phyloP scores from a whole-genome alignment of 1,140 invertebrate species.

The Chironomus striatipennis region DNA sequence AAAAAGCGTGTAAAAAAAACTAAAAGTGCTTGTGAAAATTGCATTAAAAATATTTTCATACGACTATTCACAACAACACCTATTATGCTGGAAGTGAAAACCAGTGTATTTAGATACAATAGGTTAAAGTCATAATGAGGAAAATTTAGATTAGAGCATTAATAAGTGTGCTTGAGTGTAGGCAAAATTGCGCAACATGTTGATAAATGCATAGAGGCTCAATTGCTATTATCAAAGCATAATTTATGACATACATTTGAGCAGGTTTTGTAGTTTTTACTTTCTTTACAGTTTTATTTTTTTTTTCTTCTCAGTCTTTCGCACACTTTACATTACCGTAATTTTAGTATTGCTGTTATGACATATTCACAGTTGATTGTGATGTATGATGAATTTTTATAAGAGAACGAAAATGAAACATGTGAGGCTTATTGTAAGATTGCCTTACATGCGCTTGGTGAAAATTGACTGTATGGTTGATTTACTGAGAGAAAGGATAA shows the following conservation, averaged over 20 bases:
- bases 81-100: too few species aligned
- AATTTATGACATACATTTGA: background rate
- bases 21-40: too few species aligned
- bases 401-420: background rate
- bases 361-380: background rate
- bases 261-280: background rate
- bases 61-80: too few species aligned
- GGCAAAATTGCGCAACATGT: too few species aligned
- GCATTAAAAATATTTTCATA: too few species aligned
- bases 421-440: background rate
- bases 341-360: background rate
- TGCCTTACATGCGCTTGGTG: background rate
- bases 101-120: too few species aligned
- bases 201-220: too few species aligned
- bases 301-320: background rate
- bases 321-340: background rate
- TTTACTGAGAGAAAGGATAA: background rate
- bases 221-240: background rate
- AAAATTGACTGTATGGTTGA: background rate
- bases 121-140: too few species aligned
- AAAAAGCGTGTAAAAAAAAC: too few species aligned
- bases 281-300: background rate
- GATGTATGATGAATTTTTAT: slow-evolving; percentile 13
- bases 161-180: too few species aligned
- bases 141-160: too few species aligned